Base-by-base conservation (phyloP, 2,888 invertebrate genomes). In the Julus scanicus region DNA sequence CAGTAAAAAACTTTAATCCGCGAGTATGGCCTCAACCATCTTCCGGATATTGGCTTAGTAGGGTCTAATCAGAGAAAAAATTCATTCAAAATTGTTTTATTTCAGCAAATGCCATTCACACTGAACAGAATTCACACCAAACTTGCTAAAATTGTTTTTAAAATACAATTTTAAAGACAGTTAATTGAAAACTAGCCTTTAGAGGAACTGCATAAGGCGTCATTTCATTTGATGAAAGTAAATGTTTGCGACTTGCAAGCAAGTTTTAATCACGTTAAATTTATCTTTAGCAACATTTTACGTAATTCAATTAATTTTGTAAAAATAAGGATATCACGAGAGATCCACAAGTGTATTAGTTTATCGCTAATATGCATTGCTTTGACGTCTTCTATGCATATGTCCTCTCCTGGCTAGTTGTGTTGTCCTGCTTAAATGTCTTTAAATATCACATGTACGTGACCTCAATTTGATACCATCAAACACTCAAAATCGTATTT, bases 51-150 rank as follows among this genome's bases (percentile, higher is more conserved):
- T 63, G 63, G 5, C 63, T 63, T n/a, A 63, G 53, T 53, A 17
- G 9, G n/a, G 63, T 20, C 8, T 1, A 49, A 13, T 29, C 29
- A 29, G 20, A 6, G 63, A 71, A 20, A 9, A 29, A 71, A 71
- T 71, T 20, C 71, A 20, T 8, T 20, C 71, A 29, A 29, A 71
- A 71, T 29, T 71, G n/a, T 57, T 71, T 71, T 71, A 71, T 71
- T 71, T 71, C 71, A 71, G 71, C 71, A 71, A 71, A 71, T 71
- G 71, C 71, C 71, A 71, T 71, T 20, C 71, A 71, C 71, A 71
- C 71, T 71, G 29, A n/a, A 71, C 44, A 0, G 44, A 71, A 71
- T 4, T 71, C 20, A 29, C 29, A 9, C 71, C 63, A 63, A 29
- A 8, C 71, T 29, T 20, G 20, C 29, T 11, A 29, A 17, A 71